phyloP scores from a whole-genome alignment of 2,113 vertebrate species.

The Tupaia tana region DNA sequence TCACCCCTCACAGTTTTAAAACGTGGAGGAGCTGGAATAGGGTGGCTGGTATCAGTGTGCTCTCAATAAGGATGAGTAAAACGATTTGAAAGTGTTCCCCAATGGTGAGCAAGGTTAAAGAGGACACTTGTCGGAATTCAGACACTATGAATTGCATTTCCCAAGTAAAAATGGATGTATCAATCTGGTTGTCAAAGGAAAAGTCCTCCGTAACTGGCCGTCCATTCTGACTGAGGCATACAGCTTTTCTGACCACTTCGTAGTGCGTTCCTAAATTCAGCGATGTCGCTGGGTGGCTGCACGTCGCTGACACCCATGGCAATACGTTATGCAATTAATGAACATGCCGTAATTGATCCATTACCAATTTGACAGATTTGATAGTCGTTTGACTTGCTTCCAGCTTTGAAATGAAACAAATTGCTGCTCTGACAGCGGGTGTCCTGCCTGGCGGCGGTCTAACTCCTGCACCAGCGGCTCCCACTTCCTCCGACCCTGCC shows the following conservation, averaged over 20 bases:
- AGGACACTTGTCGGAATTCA: neutral
- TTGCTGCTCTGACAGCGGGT: neutral
- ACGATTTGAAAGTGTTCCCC: neutral
- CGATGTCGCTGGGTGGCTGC: neutral
- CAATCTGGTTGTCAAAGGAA: neutral
- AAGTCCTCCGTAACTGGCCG: neutral
- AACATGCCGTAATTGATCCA: neutral
- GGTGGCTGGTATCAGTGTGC: neutral
- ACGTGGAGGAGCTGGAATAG: neutral
- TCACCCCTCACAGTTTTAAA: neutral
- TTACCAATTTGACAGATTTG: neutral
- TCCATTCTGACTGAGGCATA: neutral
- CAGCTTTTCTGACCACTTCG: neutral
- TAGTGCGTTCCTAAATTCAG: neutral
- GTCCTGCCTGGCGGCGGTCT: too few species aligned
- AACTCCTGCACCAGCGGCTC: too few species aligned
- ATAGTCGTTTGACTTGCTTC: neutral
- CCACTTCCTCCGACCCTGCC: too few species aligned
- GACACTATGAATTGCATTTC: neutral
- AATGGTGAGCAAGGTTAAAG: neutral
- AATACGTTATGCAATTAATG: neutral
- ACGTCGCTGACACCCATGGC: neutral
- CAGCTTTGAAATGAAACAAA: neutral
- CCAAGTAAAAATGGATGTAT: neutral
- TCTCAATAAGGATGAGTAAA: neutral